These are phyloP conservation scores for Dermochelys coriacea DNA, from an alignment of 2,797 vertebrate genomes.

Conservation along the genomic window DNA sequence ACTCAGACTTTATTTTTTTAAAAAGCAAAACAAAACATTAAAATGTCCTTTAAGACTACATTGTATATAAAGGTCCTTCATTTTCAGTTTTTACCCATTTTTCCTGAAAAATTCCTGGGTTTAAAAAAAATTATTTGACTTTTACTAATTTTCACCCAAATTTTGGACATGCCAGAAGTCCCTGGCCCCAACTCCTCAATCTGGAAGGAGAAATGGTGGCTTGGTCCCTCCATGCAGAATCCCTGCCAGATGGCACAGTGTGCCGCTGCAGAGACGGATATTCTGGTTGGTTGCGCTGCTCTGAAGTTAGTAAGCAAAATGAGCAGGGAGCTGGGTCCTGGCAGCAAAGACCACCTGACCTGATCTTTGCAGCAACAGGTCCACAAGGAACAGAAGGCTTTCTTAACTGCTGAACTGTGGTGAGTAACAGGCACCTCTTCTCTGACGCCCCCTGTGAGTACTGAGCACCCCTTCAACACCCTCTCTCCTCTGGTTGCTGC, in stretches of 20 bases:
- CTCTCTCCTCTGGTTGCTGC: too few relatives aligned
- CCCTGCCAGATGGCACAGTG: background rate
- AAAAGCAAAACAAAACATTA: background rate
- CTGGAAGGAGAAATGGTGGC: background rate
- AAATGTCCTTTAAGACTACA: background rate
- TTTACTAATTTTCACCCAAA: background rate
- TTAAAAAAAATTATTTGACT: background rate
- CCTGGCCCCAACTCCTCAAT: background rate
- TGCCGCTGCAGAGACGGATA: background rate
- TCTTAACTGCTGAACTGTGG: background rate
- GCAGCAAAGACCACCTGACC: background rate
- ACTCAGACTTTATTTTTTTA: background rate
- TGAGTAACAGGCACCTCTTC: background rate
- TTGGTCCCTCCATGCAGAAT: background rate
- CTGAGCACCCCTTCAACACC: background rate
- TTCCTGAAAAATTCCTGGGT: background rate
- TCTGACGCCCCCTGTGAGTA: background rate
- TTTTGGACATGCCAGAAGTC: background rate
- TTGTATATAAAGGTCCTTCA: background rate
- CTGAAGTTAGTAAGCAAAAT: background rate
- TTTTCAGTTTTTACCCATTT: background rate
- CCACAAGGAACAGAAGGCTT: background rate
- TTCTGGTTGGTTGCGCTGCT: background rate
- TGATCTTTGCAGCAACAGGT: background rate
- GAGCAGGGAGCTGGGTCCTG: background rate